Evolutionary conservation across 2,888 invertebrate species (phyloP), one percentile per base, ranked within the genome.

Genomic region (Caenorhabditis sinica): DNA sequence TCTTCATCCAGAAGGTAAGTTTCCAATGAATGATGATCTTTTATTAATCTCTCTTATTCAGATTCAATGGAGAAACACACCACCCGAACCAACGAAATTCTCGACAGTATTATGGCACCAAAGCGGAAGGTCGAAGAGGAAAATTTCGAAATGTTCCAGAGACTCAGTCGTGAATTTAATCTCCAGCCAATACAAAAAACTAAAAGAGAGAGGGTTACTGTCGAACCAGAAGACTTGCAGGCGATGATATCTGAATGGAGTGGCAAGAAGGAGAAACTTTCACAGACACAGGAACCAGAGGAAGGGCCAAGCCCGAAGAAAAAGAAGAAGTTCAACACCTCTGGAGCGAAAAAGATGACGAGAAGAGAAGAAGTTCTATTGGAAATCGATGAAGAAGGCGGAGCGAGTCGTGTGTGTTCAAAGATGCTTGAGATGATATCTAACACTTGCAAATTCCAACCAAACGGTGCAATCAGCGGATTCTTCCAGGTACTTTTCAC

Each of bases 151-250:
- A 30, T 85, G 13, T 85, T 76, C 72, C 23, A 81, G 20, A 60
- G 49, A 23, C 56, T 85, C 25, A 28, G 40, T 0, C 69, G 71
- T 5, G 69, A 77, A 51, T 85, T 85, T 73, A 76, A 81, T 45
- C 75, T 85, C 25, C 71, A 82, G 43, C 51, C 63, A 33, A 56
- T 85, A 36, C 53, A 40, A 4, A 85, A 82, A 56, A 56, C 71
- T 6, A 85, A 77, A 25, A n/a, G 82, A 36, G 68, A 68, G 77
- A 36, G 65, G 11, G 73, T 77, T 20, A 56, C 77, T 9, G 72
- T 82, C 20, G 77, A 76, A 23, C 58, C 68, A 25, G 66, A 68
- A 13, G 85, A 85, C 60, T 20, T 85, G 25, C 56, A 76, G 30
- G 23, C 51, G 11, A 65, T 81, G 60, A 81, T 84, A 28, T 40